Base-by-base conservation (phyloP, 23 tunicate species). In the Diplosoma virens region DNA sequence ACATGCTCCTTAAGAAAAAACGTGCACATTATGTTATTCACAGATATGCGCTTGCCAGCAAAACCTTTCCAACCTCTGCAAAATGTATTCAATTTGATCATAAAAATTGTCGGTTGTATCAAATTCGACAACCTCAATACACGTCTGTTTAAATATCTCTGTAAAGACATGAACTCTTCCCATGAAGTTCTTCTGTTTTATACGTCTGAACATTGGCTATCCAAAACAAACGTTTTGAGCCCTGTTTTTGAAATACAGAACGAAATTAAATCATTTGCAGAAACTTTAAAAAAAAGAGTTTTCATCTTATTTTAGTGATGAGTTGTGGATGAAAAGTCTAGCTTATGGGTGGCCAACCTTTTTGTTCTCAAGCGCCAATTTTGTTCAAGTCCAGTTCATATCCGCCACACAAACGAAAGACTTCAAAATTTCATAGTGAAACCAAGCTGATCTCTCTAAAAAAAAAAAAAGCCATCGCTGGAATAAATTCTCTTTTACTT, bases 201-300 rank as follows among this genome's bases (percentile, higher is more conserved):
- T 1, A 81, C 85, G 0, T 2, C 81, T 53, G 85, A 71, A 16
- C 80, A 79, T 0, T 81, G 85, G 85, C 65, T 79, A 0, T 79
- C 84, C 60, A 79, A 68, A 68, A 77, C 60, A 0, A 79, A 79
- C 46, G 79, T 79, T 66, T 2, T 79, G 22, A 79, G 34, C 2
- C n/a, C n/a, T n/a, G n/a, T n/a, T 22, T 1, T 17, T 77, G 82
- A 77, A 50, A 37, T 77, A 25, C 11, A 35, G 33, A 1, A 0
- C 0, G 53, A 0, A 20, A 0, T 64, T 30, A 0, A 61, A 0
- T 61, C 0, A 0, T 77, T 77, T 1, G 48, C 0, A 0, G 0
- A 0, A 1, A 61, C 0, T 0, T n/a, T n/a, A n/a, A 77, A 67
- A 33, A 77, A 67, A 36, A 17, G 78, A 64, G 0, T n/a, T 58